Percentiles rank a stretch among this genome's conserved stretches.
These are phyloP conservation scores for Popillia japonica DNA, from an alignment of 1,140 invertebrate species.

Conservation along the genomic window DNA sequence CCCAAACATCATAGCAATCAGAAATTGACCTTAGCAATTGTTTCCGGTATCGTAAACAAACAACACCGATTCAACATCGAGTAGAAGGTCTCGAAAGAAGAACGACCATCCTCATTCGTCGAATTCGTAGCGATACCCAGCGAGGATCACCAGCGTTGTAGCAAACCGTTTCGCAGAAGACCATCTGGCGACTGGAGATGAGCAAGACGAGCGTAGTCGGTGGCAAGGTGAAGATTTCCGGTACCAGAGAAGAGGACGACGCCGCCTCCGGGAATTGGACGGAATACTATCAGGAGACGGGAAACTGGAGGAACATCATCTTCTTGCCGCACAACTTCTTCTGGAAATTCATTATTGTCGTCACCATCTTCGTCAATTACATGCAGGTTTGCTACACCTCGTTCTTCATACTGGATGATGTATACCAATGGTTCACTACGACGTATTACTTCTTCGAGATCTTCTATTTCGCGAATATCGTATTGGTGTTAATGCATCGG, in stretches of 20 bases:
- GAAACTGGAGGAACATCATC: conserved; percentile 40
- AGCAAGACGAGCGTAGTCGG: neutral
- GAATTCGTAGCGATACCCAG: no score
- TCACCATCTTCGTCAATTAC: neutral
- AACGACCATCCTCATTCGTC: neutral
- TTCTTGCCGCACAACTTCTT: conserved; percentile 31
- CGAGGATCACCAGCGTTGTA: no score
- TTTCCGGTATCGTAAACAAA: neutral
- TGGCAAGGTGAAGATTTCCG: conserved; percentile 20
- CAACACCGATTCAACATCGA: neutral
- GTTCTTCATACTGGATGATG: neutral
- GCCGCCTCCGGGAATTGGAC: neutral
- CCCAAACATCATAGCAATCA: neutral
- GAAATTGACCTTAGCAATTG: neutral
- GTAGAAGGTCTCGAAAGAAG: neutral
- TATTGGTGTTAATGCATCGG: conserved; percentile 27
- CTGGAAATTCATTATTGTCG: conserved; percentile 25
- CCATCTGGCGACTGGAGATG: neutral
- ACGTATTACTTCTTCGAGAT: conserved; percentile 28
- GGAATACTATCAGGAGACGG: conserved; percentile 24
- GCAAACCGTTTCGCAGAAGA: neutral
- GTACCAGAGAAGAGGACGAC: conserved; percentile 14
- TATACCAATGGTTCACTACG: neutral
- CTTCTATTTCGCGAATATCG: conserved; percentile 11
- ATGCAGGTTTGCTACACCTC: neutral